Percentiles rank a stretch among this genome's conserved stretches.
These are phyloP conservation scores for Aphelinus certus DNA, from an alignment of 1,140 invertebrate genomes.

Conservation along the genomic window DNA sequence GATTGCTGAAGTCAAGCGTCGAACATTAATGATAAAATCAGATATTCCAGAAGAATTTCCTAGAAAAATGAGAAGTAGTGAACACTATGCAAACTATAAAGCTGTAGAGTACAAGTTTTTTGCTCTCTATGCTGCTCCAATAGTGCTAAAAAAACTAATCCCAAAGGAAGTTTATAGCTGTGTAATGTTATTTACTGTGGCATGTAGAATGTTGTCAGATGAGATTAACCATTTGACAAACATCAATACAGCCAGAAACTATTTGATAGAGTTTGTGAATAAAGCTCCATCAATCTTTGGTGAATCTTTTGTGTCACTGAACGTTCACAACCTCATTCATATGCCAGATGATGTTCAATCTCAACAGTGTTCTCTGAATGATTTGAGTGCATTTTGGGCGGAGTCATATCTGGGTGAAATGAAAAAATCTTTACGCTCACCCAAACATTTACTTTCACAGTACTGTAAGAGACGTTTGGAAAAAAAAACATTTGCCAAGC, in stretches of 20 bases:
- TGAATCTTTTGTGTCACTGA: neutral
- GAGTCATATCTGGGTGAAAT: neutral
- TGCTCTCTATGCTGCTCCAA: neutral
- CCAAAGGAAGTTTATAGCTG: neutral
- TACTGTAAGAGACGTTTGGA: neutral
- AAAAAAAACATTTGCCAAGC: neutral
- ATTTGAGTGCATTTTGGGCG: too few relatives aligned
- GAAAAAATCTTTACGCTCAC: neutral
- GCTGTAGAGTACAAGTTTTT: slow-evolving; percentile 6
- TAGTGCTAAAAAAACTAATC: neutral
- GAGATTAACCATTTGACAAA: too few relatives aligned
- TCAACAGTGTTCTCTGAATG: neutral
- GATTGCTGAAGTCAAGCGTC: neutral
- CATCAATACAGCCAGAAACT: too few relatives aligned
- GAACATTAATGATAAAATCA: too few relatives aligned
- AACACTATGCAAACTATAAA: neutral
- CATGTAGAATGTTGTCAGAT: too few relatives aligned
- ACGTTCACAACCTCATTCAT: neutral
- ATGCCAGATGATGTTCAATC: too few relatives aligned
- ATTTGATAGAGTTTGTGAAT: neutral
- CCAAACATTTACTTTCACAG: neutral
- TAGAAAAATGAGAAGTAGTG: neutral
- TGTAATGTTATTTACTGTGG: neutral
- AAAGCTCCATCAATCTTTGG: neutral
- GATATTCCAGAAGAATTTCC: slow-evolving; percentile 8